Base-by-base conservation (phyloP, 2,888 invertebrate species). In the Pycnomerus fuliginosus region DNA sequence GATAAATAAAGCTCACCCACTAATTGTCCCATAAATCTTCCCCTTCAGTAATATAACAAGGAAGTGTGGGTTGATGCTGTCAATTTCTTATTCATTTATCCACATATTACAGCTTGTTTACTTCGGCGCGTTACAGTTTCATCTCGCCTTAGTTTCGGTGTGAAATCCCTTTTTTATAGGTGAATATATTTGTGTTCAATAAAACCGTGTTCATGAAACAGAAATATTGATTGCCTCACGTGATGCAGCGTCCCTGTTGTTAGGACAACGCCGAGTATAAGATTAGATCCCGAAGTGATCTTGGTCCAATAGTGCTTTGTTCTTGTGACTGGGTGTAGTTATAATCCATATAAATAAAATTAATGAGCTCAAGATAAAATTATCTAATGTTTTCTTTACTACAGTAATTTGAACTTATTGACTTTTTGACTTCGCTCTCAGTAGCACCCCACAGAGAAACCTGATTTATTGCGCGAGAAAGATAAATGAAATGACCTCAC, bases 351-450 rank as follows among this genome's bases (percentile, higher is more conserved):
- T 8, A 20, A 20, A 20, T 24, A 25, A 36, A 43, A 43, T 43
- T 36, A 16, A 36, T 36, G 42, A 42, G 34, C 28, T 34, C 34
- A 14, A 40, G 47, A 47, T 47, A 38, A 43, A 42, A 42, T 33
- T 46, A 36, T 36, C 36, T 46, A 46, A 38, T 33, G 13, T 13
- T 12, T 10, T 16, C 7, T 40, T 23, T 30, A 30, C 28, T 33
- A 32, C 22, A 27, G 37, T 23, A 31, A 13, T 38, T 23, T 42
- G 22, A 35, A 38, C 38, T 43, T 47, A 38, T 47, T 47, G 47
- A 47, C 47, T 47, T 47, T 38, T 42, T 46, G 46, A 46, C 46
- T 41, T 46, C 13, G 37, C 42, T 47, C 36, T 46, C 33, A 37
- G 37, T 41, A 46, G 15, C 38, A 16, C 13, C 20, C 14, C 15